These are phyloP conservation scores for Saguinus imperator DNA, from an alignment of 2,113 vertebrate species.

Conservation along the genomic window DNA sequence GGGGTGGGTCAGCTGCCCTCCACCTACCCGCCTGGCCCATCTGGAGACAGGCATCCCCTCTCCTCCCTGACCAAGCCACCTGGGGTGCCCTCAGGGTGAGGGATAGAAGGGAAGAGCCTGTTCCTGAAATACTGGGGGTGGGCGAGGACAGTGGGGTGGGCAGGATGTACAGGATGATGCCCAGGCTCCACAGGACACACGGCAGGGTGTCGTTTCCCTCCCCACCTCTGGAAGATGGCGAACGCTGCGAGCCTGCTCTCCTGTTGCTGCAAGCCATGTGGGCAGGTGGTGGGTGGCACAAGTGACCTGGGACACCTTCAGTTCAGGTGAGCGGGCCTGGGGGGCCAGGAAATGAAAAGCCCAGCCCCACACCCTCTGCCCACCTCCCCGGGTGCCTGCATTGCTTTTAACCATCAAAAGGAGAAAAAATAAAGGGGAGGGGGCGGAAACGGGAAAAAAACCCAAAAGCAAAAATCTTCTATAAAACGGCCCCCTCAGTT, in stretches of 20 bases:
- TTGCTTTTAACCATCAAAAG: conserved; percentile 30
- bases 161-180: too few species aligned
- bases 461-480: conserved; percentile 63
- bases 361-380: neutral
- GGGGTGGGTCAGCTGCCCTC: neutral
- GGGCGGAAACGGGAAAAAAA: neutral
- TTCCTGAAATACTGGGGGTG: conserved; percentile 38
- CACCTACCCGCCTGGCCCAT: neutral
- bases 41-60: neutral
- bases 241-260: neutral
- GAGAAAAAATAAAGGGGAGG: neutral
- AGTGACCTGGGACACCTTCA: conserved; percentile 24
- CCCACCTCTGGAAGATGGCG: conserved; percentile 40
- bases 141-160: neutral
- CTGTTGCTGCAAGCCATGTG: too few species aligned
- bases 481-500: conserved; percentile 82
- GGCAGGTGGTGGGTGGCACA: neutral
- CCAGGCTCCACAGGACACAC: too few species aligned
- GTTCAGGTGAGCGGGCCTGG: neutral
- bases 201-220: neutral
- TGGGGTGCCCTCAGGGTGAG: neutral
- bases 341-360: neutral
- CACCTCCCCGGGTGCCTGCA: neutral
- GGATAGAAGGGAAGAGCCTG: neutral
- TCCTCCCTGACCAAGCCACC: neutral